Percentiles rank a stretch among this genome's conserved stretches.
These are phyloP conservation scores for Clunio marinus DNA, from an alignment of 2,888 invertebrate genomes.

Conservation along the genomic window DNA sequence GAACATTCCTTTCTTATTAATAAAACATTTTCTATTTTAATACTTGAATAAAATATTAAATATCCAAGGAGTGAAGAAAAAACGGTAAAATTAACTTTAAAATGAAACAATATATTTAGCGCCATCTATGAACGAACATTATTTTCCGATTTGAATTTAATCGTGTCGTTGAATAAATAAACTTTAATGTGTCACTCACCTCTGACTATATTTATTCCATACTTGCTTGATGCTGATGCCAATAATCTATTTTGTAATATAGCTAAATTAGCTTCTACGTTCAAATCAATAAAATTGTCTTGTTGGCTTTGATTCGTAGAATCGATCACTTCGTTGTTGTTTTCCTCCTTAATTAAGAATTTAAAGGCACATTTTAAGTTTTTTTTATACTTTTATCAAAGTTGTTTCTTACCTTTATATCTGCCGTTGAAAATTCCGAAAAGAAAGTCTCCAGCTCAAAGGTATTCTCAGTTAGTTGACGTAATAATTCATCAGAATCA, in stretches of 20 bases:
- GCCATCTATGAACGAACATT: no score
- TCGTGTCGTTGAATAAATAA: not conserved
- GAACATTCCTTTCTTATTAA: no score
- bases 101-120: no score
- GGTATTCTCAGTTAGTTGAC: conserved; percentile 75
- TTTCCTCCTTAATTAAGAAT: conserved; percentile 51
- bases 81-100: no score
- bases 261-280: conserved; percentile 35
- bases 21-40: no score
- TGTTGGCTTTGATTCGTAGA: conserved; percentile 35
- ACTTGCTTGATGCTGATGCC: conserved; percentile 27
- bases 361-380: conserved; percentile 39
- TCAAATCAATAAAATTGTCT: conserved; percentile 23
- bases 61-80: no score
- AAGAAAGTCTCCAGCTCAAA: conserved; percentile 83
- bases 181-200: conserved; percentile 20
- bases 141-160: not conserved
- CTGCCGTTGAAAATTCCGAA: conserved; percentile 68
- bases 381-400: conserved; percentile 42
- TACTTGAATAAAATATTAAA: no score
- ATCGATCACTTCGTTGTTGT: conserved; percentile 46
- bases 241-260: conserved; percentile 26
- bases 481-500: conserved; percentile 75
- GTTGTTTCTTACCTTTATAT: conserved; percentile 62
- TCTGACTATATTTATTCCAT: conserved; percentile 32